Conservation (phyloP, 2,888 invertebrate genomes). For the Cloeon dipterum region DNA sequence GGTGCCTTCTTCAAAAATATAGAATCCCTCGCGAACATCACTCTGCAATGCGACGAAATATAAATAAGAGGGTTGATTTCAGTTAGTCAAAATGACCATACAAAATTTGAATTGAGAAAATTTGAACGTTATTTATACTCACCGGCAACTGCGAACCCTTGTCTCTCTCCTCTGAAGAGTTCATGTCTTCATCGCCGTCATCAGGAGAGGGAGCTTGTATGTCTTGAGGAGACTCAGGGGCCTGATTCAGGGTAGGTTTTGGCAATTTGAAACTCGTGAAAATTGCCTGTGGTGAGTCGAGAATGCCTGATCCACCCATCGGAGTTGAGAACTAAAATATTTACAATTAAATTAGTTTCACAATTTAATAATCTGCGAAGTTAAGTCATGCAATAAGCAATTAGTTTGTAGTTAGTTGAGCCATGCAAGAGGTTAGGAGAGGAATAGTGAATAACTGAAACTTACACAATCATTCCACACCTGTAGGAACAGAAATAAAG, state of each 20-base stretch:
- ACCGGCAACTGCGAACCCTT: not conserved
- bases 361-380: too few species aligned
- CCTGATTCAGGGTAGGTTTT: constrained; percentile 23
- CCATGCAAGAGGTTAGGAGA: too few species aligned
- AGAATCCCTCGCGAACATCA: constrained; percentile 15
- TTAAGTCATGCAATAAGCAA: too few species aligned
- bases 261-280: constrained; percentile 85
- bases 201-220: constrained; percentile 1
- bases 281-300: constrained; percentile 64
- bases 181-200: not conserved
- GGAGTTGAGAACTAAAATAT: too few species aligned
- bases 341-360: too few species aligned
- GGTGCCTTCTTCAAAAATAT: constrained; percentile 12
- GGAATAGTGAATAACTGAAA: too few species aligned
- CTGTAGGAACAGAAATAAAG: constrained; percentile 12
- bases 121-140: too few species aligned
- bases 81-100: too few species aligned
- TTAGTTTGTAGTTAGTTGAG: too few species aligned
- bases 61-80: too few species aligned
- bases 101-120: not conserved
- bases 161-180: not conserved
- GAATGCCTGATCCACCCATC: constrained; percentile 11
- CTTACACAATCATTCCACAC: constrained; percentile 67
- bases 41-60: too few species aligned
- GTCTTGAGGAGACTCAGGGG: constrained; percentile 5